phyloP scores from a whole-genome alignment of 2,797 vertebrate genomes.

The Falco novaeseelandiae region DNA sequence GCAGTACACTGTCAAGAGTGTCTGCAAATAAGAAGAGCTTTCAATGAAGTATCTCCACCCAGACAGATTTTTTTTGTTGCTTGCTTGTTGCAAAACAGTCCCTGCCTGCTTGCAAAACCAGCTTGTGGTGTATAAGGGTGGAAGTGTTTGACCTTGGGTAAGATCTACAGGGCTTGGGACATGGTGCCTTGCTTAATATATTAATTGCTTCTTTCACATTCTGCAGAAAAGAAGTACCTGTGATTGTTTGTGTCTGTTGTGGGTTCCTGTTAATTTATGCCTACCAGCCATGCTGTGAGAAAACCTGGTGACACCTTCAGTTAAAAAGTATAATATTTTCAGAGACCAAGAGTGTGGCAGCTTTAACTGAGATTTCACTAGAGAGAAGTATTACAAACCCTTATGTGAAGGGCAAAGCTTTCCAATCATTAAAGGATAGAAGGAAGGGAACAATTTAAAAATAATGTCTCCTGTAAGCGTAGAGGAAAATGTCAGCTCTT shows the following conservation, averaged over 20 bases:
- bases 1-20: neutral
- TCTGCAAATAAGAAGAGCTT: neutral
- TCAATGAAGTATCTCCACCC: neutral
- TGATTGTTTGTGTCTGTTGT: neutral
- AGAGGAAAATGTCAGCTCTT: neutral
- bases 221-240: neutral
- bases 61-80: neutral
- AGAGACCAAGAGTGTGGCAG: neutral
- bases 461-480: neutral
- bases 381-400: neutral
- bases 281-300: neutral
- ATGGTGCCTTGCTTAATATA: neutral
- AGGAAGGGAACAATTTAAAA: neutral
- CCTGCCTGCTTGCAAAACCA: neutral
- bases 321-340: neutral
- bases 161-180: neutral
- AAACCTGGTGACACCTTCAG: neutral
- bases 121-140: neutral
- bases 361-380: neutral
- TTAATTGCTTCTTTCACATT: neutral
- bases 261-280: neutral
- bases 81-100: neutral
- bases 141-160: neutral
- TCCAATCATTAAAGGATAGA: neutral
- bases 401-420: neutral